Base-by-base conservation (phyloP, 2,888 invertebrate genomes). In the Andrena haemorrhoa region DNA sequence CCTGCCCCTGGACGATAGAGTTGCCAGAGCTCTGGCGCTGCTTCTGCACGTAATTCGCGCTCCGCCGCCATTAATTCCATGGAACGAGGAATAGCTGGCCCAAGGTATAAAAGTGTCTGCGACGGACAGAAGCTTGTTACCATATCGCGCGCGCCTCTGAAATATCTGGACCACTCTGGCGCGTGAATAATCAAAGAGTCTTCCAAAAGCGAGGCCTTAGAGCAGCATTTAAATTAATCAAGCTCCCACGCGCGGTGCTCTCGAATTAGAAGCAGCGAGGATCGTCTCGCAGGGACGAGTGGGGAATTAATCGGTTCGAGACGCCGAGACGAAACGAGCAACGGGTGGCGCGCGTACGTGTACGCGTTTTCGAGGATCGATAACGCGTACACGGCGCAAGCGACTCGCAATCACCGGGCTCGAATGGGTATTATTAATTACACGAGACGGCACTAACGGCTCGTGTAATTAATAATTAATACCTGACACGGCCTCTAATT, bases 391-490 rank as follows among this genome's bases (percentile, higher is more conserved):
- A 10, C 12, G 61, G 71, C 20, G 33, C 47, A 4, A 60, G 71
- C 60, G 70, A 74, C 60, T 79, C 72, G 72, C 69, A 79, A 73
- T 80, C 78, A 72, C 41, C 23, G 56, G 29, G 20, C 61, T 80
- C 65, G 20, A 63, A 75, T 70, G 66, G 64, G 60, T 81, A 68
- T 72, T 75, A 81, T 75, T 75, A 81, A 81, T 82, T 81, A 82
- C 71, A 7, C 61, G 56, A 68, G 75, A 63, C 68, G 69, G 68
- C 63, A 69, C 71, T 83, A 72, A 65, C 66, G 64, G 64, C 35
- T 53, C 51, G 58, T 51, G 64, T 75, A 82, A 83, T 82, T 82
- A 73, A 72, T 76, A 76, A 82, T 76, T 83, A 73, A 75, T 82
- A 82, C 64, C 33, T 29, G 51, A 33, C 68, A 35, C 71, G 69